Percentiles rank a stretch among this genome's conserved stretches.
Evolutionary conservation across 2,888 invertebrate species (phyloP).

Genomic region (Apodemia mormo): DNA sequence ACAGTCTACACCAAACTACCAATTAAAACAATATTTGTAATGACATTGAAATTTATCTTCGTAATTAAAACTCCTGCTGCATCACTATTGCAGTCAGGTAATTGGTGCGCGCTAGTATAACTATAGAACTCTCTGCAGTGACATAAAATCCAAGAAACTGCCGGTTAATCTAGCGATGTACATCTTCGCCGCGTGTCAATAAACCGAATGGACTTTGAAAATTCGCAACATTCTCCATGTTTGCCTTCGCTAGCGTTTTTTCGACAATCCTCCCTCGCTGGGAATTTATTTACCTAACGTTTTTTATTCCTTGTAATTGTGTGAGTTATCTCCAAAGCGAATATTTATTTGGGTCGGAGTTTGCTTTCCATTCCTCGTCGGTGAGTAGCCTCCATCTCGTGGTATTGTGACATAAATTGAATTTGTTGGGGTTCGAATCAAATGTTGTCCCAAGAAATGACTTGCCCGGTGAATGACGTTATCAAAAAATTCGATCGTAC

Average conservation of each 20-base stretch:
- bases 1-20: background rate
- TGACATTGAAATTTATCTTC: background rate
- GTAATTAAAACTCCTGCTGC: background rate
- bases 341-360: constrained; percentile 77
- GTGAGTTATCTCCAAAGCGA: constrained; percentile 78
- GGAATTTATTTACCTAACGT: constrained; percentile 79
- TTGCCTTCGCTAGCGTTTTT: constrained; percentile 75
- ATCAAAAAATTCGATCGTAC: constrained; percentile 75
- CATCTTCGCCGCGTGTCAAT: constrained; percentile 55
- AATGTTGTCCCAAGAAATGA: constrained; percentile 75
- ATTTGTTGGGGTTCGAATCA: constrained; percentile 72
- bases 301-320: constrained; percentile 79
- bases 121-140: background rate
- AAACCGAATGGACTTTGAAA: constrained; percentile 76
- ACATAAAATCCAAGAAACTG: background rate
- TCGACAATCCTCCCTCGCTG: constrained; percentile 51
- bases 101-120: background rate
- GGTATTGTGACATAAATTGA: constrained; percentile 73
- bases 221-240: constrained; percentile 76
- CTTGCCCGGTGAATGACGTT: constrained; percentile 69
- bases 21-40: too few species aligned
- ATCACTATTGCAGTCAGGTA: background rate
- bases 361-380: constrained; percentile 59
- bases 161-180: background rate
- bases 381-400: constrained; percentile 35